Percentiles rank a stretch among this genome's conserved stretches.
These are phyloP conservation scores for Amphiprion percula DNA, from an alignment of 2,113 vertebrate genomes.

Conservation along the genomic window DNA sequence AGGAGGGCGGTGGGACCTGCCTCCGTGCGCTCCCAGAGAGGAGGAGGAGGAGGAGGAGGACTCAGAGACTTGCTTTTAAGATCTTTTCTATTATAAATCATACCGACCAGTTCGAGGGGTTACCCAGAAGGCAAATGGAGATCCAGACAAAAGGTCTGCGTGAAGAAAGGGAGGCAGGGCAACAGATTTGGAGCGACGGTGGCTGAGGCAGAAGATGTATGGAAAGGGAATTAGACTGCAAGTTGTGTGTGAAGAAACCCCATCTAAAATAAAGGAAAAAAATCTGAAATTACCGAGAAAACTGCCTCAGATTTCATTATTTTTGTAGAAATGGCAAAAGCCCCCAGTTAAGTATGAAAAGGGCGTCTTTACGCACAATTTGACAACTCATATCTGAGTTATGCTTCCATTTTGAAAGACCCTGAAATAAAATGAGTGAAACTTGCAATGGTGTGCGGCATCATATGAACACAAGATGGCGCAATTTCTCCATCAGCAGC, in stretches of 20 bases:
- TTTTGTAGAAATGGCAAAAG: no score
- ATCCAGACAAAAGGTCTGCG: conserved; percentile 27
- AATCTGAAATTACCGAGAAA: no score
- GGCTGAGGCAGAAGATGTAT: not conserved
- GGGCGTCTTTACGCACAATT: no score
- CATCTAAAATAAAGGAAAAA: no score
- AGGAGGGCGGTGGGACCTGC: conserved; percentile 52
- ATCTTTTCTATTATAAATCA: conserved; percentile 69
- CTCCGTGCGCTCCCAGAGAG: conserved; percentile 20
- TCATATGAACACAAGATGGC: conserved; percentile 54
- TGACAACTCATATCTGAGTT: no score
- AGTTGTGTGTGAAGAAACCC: not conserved
- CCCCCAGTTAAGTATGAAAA: no score
- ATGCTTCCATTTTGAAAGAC: conserved; percentile 22
- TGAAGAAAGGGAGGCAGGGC: not conserved
- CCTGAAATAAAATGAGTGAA: no score
- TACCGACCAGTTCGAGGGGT: conserved; percentile 21
- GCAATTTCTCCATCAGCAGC: conserved; percentile 27
- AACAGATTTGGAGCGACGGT: not conserved
- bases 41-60: conserved; percentile 18
- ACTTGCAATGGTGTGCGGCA: not conserved
- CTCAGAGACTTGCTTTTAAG: conserved; percentile 49
- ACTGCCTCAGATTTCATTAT: no score
- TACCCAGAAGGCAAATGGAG: conserved; percentile 32
- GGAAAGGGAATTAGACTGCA: not conserved